Evolutionary conservation across 1,140 invertebrate genomes (phyloP), one percentile per base, ranked within the genome.

Genomic region (Micrasema minimum): DNA sequence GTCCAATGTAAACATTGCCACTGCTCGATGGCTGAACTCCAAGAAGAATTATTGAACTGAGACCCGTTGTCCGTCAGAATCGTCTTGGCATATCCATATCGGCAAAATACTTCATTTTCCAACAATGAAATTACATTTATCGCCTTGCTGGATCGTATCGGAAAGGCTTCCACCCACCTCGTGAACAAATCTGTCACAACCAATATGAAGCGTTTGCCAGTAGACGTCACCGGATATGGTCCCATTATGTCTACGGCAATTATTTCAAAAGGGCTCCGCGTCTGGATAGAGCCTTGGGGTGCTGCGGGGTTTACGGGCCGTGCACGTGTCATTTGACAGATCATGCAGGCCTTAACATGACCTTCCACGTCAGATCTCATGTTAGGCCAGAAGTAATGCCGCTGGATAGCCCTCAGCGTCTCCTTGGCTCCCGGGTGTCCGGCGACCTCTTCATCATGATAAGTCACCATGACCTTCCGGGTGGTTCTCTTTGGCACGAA

Each of bases 101-200:
- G 48, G 3, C 1, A 4, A 31, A 38, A 66, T 1, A 68, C 38
- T n/a, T 57, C 50, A 0, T 12, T 45, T 14, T 68, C 66, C 14
- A 57, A 16, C 14, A 53, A 1, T 6, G 26, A 11, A 6, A 57
- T 26, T 2, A 55, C 10, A 1, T 14, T 5, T 0, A 9, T 2
- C 1, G 31, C 16, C 37, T 23, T 55, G 1, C 26, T 20, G 1
- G 50, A 45, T 0, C 18, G 5, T 14, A 68, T 26, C 1, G 66
- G 37, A 18, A 57, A 57, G 10, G 66, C 66, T 31, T 68, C 51
- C 7, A 68, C 66, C 66, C 62, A 65, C n/a, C 62, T 48, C 2
- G 43, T 65, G 2, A 35, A 65, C 1, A 65, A 3, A 23, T 65
- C 62, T 1, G 62, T 65, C n/a, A 50, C 45, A 11, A 50, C 62